These are phyloP conservation scores for Tachypleus tridentatus DNA, from an alignment of 1,140 invertebrate genomes.

Conservation along the genomic window DNA sequence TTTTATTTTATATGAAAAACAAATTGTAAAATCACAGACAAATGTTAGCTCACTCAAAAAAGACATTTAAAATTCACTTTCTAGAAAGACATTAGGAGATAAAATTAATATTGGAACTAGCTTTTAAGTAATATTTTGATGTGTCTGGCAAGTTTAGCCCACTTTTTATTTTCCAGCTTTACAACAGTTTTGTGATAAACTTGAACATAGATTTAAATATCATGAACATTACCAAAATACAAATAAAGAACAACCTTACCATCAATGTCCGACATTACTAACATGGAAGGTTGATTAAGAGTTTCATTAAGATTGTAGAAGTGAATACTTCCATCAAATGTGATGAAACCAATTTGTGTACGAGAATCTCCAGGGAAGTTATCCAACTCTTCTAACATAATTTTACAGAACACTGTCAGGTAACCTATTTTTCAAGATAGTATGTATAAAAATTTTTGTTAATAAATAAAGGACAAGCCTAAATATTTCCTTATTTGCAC, in stretches of 20 bases:
- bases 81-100: too few relatives aligned
- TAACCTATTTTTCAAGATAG: constrained; percentile 47
- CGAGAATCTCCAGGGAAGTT: constrained; percentile 84
- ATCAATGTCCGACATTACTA: constrained; percentile 86
- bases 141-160: too few relatives aligned
- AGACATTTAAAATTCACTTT: too few relatives aligned
- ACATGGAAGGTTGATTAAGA: constrained; percentile 74
- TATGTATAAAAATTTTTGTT: not conserved
- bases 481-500: not conserved
- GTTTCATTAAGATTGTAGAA: constrained; percentile 87
- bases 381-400: constrained; percentile 65
- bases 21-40: too few relatives aligned
- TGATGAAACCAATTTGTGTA: constrained; percentile 87
- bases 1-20: too few relatives aligned
- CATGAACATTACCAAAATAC: not conserved
- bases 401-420: constrained; percentile 68
- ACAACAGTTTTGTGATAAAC: not conserved
- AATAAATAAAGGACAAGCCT: not conserved
- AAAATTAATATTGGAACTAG: too few relatives aligned
- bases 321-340: constrained; percentile 81
- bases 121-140: too few relatives aligned
- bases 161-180: too few relatives aligned
- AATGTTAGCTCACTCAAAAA: too few relatives aligned
- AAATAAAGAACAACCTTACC: constrained; percentile 41
- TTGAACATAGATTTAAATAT: too few relatives aligned